Percentiles rank a stretch among this genome's conserved stretches.
Conservation (phyloP, 2,113 vertebrate genomes). For the Clarias macrocephalus region DNA sequence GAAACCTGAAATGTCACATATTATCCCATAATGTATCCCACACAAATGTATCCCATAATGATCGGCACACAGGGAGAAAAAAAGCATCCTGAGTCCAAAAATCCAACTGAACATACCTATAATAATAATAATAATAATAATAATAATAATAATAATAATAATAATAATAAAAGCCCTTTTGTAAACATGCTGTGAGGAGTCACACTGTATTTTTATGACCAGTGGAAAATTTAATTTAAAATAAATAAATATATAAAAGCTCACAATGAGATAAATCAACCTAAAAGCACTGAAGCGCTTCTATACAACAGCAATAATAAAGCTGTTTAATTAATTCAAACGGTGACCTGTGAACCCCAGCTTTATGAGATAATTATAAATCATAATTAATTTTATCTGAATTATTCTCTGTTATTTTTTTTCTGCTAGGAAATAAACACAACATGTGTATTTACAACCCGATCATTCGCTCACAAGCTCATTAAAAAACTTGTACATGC, state of each 20-base stretch:
- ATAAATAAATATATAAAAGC: too few relatives aligned
- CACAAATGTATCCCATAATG: background rate
- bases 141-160: too few relatives aligned
- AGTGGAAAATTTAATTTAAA: background rate
- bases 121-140: too few relatives aligned
- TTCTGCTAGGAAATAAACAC: slow-evolving; percentile 14
- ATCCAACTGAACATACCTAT: background rate
- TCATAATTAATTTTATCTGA: background rate
- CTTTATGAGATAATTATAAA: background rate
- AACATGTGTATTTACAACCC: background rate
- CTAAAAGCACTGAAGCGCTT: too few relatives aligned
- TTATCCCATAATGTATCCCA: background rate
- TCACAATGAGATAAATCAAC: too few relatives aligned
- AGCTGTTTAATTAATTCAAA: background rate
- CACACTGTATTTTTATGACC: background rate
- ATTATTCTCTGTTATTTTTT: background rate
- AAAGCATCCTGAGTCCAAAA: background rate
- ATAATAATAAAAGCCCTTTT: too few relatives aligned
- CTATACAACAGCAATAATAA: too few relatives aligned
- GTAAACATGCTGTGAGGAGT: background rate
- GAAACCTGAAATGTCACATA: slow-evolving; percentile 11
- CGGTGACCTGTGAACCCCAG: background rate
- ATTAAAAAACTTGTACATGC: background rate
- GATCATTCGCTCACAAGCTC: background rate
- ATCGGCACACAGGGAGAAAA: background rate